phyloP scores from a whole-genome alignment of 2,888 invertebrate genomes.

The Apotomis turbidana region DNA sequence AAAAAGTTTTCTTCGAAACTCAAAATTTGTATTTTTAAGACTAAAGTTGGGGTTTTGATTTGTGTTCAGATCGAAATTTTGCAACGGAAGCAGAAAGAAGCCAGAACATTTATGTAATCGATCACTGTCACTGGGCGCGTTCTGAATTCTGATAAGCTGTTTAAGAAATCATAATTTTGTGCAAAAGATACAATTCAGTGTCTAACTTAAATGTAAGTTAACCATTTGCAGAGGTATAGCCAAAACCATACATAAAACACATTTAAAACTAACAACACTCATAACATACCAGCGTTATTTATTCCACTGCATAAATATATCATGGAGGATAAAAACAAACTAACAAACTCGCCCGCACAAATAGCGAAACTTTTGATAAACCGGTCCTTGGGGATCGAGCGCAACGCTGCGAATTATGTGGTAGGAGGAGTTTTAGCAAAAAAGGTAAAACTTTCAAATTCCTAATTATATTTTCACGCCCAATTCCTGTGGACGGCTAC shows the following conservation, averaged over 20 bases:
- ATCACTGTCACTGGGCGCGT: background rate
- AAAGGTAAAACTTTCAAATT: constrained; percentile 44
- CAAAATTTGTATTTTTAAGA: constrained; percentile 12
- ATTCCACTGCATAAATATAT: constrained; percentile 20
- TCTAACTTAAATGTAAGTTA: background rate
- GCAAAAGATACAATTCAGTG: background rate
- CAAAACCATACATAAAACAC: constrained; percentile 6
- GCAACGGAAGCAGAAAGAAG: background rate
- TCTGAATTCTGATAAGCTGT: too few species aligned
- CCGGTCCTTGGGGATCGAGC: constrained; percentile 29
- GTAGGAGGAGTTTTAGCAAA: constrained; percentile 49
- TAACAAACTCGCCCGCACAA: constrained; percentile 35
- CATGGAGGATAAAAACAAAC: constrained; percentile 35
- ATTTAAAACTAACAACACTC: background rate
- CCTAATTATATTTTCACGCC: constrained; percentile 48
- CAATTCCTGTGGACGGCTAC: constrained; percentile 40
- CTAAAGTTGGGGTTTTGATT: constrained; percentile 15
- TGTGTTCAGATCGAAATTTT: constrained; percentile 18
- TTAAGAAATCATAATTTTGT: too few species aligned
- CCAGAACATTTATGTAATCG: background rate
- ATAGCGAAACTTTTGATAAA: constrained; percentile 39
- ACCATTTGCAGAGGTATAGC: background rate
- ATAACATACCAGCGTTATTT: background rate
- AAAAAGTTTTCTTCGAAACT: constrained; percentile 43
- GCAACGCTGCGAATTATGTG: constrained; percentile 53